Conservation (phyloP, 2,113 vertebrate genomes). For the Verasper variegatus region DNA sequence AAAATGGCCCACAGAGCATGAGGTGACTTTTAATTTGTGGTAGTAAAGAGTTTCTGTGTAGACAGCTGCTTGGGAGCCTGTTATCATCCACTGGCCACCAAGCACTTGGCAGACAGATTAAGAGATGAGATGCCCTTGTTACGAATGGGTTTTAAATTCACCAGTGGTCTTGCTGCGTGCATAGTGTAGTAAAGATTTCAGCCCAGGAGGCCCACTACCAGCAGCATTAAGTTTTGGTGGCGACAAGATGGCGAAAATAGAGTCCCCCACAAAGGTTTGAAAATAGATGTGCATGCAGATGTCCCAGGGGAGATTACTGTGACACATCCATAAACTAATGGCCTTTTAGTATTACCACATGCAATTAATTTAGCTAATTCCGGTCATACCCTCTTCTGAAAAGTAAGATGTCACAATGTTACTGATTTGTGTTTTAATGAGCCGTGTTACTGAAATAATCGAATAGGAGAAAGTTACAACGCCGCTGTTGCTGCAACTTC, state of each 20-base stretch:
- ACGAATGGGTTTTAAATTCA: constrained; percentile 39
- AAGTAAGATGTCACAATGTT: not conserved
- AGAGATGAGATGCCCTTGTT: constrained; percentile 55
- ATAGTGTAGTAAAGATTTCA: not conserved
- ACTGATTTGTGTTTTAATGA: constrained; percentile 19
- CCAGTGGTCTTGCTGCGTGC: constrained; percentile 24
- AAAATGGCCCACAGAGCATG: constrained; percentile 14
- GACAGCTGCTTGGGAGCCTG: constrained; percentile 37
- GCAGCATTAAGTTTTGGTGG: not conserved
- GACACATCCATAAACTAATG: constrained; percentile 15
- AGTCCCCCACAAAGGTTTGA: not conserved
- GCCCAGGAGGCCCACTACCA: constrained; percentile 10
- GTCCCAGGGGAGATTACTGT: constrained; percentile 2
- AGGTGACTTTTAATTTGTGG: constrained; percentile 31
- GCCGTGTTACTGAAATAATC: constrained; percentile 4
- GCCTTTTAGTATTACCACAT: not conserved
- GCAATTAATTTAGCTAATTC: constrained; percentile 2
- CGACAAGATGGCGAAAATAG: constrained; percentile 29
- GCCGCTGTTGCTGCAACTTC: not conserved
- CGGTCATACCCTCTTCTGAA: not conserved
- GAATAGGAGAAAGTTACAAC: not conserved
- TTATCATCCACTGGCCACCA: constrained; percentile 32
- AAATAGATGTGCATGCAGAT: constrained; percentile 34
- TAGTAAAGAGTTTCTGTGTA: constrained; percentile 12
- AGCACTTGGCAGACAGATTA: constrained; percentile 53